Evolutionary conservation across 2,797 vertebrate species (phyloP).

Genomic region (Malacoraja senta): DNA sequence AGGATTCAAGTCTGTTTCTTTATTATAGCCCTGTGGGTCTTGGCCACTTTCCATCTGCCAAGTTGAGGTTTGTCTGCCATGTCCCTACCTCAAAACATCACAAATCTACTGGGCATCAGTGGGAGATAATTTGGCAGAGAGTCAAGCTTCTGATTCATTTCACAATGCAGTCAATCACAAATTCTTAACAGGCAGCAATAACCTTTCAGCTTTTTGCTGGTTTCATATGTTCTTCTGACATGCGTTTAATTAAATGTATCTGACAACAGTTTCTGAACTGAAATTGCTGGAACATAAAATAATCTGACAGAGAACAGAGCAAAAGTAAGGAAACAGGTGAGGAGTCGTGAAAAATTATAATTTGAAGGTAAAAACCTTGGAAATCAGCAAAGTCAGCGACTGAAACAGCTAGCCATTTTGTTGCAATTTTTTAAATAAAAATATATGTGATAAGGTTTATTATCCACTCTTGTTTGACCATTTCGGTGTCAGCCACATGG

Average conservation of each 20-base stretch:
- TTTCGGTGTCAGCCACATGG: too few relatives aligned
- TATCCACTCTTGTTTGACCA: too few relatives aligned
- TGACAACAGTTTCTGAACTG: conserved; percentile 48
- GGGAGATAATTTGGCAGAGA: conserved; percentile 67
- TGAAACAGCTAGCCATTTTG: background rate
- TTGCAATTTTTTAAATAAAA: too few relatives aligned
- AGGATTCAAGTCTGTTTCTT: conserved; percentile 48
- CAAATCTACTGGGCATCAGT: conserved; percentile 66
- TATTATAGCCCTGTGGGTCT: conserved; percentile 58
- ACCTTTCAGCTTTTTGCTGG: conserved; percentile 68
- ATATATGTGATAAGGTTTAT: too few relatives aligned
- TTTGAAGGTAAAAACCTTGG: background rate
- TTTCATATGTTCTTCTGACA: conserved; percentile 74
- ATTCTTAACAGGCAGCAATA: conserved; percentile 69
- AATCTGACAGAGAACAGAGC: background rate
- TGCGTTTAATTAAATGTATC: conserved; percentile 72
- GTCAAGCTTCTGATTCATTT: conserved; percentile 72
- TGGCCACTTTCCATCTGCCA: conserved; percentile 61
- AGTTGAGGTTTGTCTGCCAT: conserved; percentile 62
- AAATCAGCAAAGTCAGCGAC: background rate
- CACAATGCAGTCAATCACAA: conserved; percentile 63
- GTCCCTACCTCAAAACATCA: conserved; percentile 67
- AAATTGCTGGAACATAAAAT: conserved; percentile 17
- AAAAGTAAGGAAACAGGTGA: background rate
- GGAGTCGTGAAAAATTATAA: background rate